Base-by-base conservation (phyloP, 2,797 vertebrate species). In the Argyrosomus regius region DNA sequence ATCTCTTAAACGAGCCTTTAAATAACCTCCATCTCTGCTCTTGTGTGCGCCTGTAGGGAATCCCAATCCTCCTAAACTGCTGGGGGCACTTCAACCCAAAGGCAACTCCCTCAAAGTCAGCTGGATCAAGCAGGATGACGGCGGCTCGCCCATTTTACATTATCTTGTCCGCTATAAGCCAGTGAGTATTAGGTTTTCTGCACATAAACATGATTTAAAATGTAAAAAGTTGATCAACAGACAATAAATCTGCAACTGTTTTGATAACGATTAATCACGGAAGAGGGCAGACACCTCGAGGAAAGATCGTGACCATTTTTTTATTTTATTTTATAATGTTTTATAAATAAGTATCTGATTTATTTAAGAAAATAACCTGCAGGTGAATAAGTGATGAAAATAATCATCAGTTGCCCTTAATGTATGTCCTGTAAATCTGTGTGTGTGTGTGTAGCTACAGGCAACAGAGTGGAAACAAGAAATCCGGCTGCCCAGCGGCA, bases 61-160 rank as follows among this genome's bases (percentile, higher is more conserved):
- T 92, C 98, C 98, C 87, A 99, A 96, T 6, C 95, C 98, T 28
- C 98, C 98, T 39, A 98, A 97, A 86, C 92, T 99, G 12, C 96
- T 98, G 88, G 96, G 96, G 10, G 90, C 92, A 26, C 93, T 97
- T 89, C 96, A 97, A 82, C 96, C 96, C 43, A 97, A 96, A 31
- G 98, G 98, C 26, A 99, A 99, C 93, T 96, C 96, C 53, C 92
- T 98, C 58, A 98, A 96, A 88, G 95, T 99, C 81, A 96, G 95
- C 60, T 96, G 95, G 95, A 96, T 96, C 93, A 98, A 98, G 92
- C 98, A 99, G 91, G 98, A 99, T 3, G 98, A 99, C 1, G 98
- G 98, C 0, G 98, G 98, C 73, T 98, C 97, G 5, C 97, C 98
- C 4, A 98, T 99, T 86, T 92, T 96, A 65, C 98, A 99, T 85